Base-by-base conservation (phyloP, 2,797 vertebrate species). In the Philypnodon macrostomus region DNA sequence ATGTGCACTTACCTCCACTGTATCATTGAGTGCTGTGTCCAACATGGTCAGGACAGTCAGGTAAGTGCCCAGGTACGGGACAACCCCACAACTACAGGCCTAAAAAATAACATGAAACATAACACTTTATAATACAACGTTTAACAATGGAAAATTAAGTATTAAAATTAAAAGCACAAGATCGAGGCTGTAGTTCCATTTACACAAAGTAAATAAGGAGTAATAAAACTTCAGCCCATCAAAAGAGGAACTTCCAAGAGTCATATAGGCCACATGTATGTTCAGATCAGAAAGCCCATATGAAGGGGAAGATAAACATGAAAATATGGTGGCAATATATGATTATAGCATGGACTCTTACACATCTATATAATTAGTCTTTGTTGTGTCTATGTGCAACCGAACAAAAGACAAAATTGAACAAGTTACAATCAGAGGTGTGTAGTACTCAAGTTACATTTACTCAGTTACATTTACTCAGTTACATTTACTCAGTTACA, bases 51-150 rank as follows among this genome's bases (percentile, higher is more conserved):
- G 89, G 51, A 92, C 90, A 0, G 93, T 95, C 75, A 96, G 87
- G 64, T 95, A 95, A 1, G 93, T 95, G 44, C 94, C 94, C 13
- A 96, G 89, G 73, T 96, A 96, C 0, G 94, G 94, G 4, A 96
- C 78, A 0, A 88, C 82, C 0, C 92, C 92, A 2, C 80, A 73
- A 48, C 73, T 50, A 7, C 48, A 18, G 29, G 31, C 63, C 87
- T 88, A 63, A 32, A 23, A 16, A n/a, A n/a, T n/a, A n/a, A 52
- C 23, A 60, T 7, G 2, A 40, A 57, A 50, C 53, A 2, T 24
- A 63, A 53, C 10, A 56, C 13, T 23, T 12, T 3, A 5, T 4
- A 21, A 6, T 10, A 33, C n/a, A n/a, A n/a, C n/a, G n/a, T n/a
- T n/a, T n/a, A n/a, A n/a, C n/a, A n/a, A n/a, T n/a, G n/a, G n/a